Base-by-base conservation (phyloP, 2,113 vertebrate species). In the Burhinus bistriatus region DNA sequence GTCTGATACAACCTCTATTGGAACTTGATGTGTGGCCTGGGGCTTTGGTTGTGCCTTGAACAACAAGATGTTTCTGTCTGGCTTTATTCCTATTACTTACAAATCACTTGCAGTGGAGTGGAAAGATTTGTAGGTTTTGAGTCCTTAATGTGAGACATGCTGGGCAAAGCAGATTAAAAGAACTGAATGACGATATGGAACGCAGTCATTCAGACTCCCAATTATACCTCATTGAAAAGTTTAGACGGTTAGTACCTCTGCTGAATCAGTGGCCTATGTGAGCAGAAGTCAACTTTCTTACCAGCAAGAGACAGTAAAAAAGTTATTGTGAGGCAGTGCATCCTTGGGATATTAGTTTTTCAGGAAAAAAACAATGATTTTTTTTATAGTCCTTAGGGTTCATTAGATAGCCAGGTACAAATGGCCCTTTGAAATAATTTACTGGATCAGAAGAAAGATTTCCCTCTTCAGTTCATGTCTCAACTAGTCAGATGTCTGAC, bases 131-230 rank as follows among this genome's bases (percentile, higher is more conserved):
- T 49, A 76, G 57, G 9, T 90, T 95, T 85, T 82, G 45, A 72
- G 26, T 71, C 61, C 42, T 82, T 90, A 71, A 73, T 52, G 47
- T 83, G 84, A 94, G 66, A 52, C 49, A 30, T 87, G 52, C 90
- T 87, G 85, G 52, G 58, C 70, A 97, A 95, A 95, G 87, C 58
- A 70, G 87, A 71, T 97, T 75, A 92, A 78, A 91, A 87, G 76
- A 72, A 65, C 26, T 58, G 70, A 91, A 89, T 83, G 91, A 89
- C 54, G 29, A 23, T 89, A 80, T 47, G 66, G 84, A 91, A 86
- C 6, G 0, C 22, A 47, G 76, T 94, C 54, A 68, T 91, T 96
- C 76, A 15, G 23, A 26, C 42, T 79, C 40, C 2, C 7, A n/a
- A 17, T 87, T 87, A 49, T 49, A 87, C 30, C 38, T 95, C 65